These are phyloP conservation scores for Cryptus armator DNA, from an alignment of 2,888 invertebrate species.

Conservation along the genomic window DNA sequence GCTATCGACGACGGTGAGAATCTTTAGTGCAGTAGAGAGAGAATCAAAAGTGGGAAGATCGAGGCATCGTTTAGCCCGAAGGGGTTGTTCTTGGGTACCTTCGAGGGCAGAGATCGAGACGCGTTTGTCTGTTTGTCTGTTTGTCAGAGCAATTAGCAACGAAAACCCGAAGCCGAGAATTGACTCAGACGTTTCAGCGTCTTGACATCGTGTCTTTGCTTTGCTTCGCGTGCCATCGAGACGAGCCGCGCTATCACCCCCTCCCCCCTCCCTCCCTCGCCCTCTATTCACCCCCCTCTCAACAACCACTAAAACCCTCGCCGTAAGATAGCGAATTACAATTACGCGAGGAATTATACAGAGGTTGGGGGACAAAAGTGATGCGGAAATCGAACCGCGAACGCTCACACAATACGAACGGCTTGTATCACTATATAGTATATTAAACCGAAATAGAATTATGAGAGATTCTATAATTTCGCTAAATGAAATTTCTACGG, in stretches of 20 bases:
- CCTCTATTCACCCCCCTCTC: neutral
- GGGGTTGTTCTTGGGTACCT: conserved; percentile 60
- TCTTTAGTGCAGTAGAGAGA: neutral
- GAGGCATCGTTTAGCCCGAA: conserved; percentile 60
- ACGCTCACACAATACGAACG: conserved; percentile 31
- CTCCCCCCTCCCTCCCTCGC: neutral
- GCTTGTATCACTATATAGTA: conserved; percentile 18
- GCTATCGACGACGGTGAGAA: neutral
- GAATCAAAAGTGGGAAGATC: conserved; percentile 4
- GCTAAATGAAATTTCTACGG: conserved; percentile 50
- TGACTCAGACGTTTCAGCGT: conserved; percentile 71
- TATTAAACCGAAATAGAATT: conserved; percentile 51
- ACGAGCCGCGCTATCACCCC: conserved; percentile 25
- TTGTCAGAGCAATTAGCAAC: conserved; percentile 77
- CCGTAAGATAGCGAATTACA: conserved; percentile 76
- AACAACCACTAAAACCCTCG: conserved; percentile 51
- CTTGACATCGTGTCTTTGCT: conserved; percentile 66
- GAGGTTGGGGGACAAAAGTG: conserved; percentile 48
- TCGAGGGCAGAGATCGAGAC: conserved; percentile 47
- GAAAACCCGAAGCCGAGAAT: conserved; percentile 73
- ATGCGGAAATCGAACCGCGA: conserved; percentile 64
- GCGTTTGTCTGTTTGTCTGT: conserved; percentile 76
- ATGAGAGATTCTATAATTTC: conserved; percentile 51
- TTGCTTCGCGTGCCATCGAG: conserved; percentile 53
- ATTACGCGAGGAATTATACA: conserved; percentile 72